Percentiles rank a stretch among this genome's conserved stretches.
Evolutionary conservation across 2,797 vertebrate genomes (phyloP).

Genomic region (Pangasius macronema): DNA sequence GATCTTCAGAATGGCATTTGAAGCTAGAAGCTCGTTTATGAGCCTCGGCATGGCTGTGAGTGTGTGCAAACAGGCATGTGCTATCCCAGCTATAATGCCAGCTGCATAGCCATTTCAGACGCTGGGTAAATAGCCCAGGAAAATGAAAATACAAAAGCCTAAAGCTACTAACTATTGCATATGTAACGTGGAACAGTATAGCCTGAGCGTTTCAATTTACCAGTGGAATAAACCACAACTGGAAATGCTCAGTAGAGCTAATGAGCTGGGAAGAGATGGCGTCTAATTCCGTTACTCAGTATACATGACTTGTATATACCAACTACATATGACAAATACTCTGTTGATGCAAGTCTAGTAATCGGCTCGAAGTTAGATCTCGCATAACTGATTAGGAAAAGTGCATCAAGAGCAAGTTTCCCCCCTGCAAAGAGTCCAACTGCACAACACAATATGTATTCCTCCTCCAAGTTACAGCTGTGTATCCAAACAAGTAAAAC

Average conservation of each 20-base stretch:
- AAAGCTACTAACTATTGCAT: slow-evolving; percentile 27
- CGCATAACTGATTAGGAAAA: slow-evolving; percentile 18
- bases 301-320: not conserved
- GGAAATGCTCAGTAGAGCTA: slow-evolving; percentile 17
- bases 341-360: slow-evolving; percentile 27
- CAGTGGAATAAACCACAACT: not conserved
- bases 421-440: not conserved
- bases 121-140: slow-evolving; percentile 43
- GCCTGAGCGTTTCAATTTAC: slow-evolving; percentile 22
- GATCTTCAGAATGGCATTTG: slow-evolving; percentile 34
- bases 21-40: slow-evolving; percentile 33
- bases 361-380: slow-evolving; percentile 26
- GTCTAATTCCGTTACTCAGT: slow-evolving; percentile 22
- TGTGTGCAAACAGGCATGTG: slow-evolving; percentile 22
- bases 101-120: slow-evolving; percentile 47
- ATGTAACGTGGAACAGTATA: slow-evolving; percentile 8
- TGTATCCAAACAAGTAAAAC: not conserved
- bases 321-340: not conserved
- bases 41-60: slow-evolving; percentile 21
- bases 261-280: slow-evolving; percentile 18
- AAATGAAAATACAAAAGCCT: slow-evolving; percentile 34
- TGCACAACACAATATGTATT: not conserved
- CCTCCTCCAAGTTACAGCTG: not conserved
- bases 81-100: slow-evolving; percentile 23
- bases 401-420: slow-evolving; percentile 11